Percentiles rank a stretch among this genome's conserved stretches.
phyloP scores from a whole-genome alignment of 2,797 vertebrate species.

The Anguilla pacifica region DNA sequence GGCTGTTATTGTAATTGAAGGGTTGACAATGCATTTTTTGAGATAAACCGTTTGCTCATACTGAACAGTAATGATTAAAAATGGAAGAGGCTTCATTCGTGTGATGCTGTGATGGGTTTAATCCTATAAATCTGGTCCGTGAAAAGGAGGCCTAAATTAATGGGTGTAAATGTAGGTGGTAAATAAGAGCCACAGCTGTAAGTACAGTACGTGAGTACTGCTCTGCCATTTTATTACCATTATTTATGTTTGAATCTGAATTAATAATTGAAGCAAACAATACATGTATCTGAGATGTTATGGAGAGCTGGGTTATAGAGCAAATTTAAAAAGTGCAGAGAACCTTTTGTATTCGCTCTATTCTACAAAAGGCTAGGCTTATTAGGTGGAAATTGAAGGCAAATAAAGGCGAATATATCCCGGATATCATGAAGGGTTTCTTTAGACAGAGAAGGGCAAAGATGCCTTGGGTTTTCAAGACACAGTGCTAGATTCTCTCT shows the following conservation, averaged over 20 bases:
- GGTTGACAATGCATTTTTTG: background rate
- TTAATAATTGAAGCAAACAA: background rate
- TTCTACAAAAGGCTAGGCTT: background rate
- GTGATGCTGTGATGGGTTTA: background rate
- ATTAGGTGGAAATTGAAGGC: background rate
- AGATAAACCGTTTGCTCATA: background rate
- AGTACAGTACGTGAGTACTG: background rate
- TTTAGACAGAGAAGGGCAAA: background rate
- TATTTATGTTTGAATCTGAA: background rate
- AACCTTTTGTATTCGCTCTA: background rate
- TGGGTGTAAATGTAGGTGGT: background rate
- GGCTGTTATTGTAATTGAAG: background rate
- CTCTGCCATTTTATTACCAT: background rate
- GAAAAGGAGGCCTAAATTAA: background rate
- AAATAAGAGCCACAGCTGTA: background rate
- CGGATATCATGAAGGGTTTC: background rate
- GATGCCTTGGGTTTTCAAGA: background rate
- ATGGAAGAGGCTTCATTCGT: background rate
- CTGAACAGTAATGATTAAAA: background rate
- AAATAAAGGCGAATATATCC: background rate
- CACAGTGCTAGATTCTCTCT: background rate
- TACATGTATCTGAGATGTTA: background rate
- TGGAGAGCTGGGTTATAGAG: background rate
- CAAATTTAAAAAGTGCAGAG: background rate
- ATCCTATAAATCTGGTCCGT: background rate